Conservation (phyloP, 1,140 invertebrate genomes). For the Heliconius nattereri region DNA sequence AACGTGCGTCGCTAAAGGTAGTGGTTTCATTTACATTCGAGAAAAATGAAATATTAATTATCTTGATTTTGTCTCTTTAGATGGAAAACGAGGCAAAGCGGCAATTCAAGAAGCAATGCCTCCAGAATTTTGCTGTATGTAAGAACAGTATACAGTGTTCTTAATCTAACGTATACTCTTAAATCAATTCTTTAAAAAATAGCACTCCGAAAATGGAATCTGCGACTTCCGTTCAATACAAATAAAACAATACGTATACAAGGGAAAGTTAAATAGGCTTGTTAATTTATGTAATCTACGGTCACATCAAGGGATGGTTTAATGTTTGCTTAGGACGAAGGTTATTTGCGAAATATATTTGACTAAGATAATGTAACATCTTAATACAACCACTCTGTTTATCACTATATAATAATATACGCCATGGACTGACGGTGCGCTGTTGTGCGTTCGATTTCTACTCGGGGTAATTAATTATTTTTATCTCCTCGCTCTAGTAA, state of each 20-base stretch:
- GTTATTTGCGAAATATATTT: slow-evolving; percentile 4
- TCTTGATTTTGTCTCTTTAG: too few species aligned
- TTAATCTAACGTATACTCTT: too few species aligned
- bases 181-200: neutral
- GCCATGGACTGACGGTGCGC: neutral
- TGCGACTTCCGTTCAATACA: neutral
- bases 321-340: neutral
- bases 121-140: too few species aligned
- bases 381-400: neutral
- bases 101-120: too few species aligned
- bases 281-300: neutral
- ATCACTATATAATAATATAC: neutral
- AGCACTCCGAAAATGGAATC: neutral
- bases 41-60: too few species aligned
- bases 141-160: too few species aligned
- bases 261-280: neutral
- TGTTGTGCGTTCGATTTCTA: too few species aligned
- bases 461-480: too few species aligned
- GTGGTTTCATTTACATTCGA: too few species aligned
- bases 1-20: too few species aligned
- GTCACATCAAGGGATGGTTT: neutral
- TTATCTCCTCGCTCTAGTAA: too few species aligned
- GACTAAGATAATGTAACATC: neutral
- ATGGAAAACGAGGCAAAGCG: too few species aligned
- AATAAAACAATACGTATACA: neutral